phyloP scores from a whole-genome alignment of 2,888 invertebrate genomes.

The Incurvaria masculella region DNA sequence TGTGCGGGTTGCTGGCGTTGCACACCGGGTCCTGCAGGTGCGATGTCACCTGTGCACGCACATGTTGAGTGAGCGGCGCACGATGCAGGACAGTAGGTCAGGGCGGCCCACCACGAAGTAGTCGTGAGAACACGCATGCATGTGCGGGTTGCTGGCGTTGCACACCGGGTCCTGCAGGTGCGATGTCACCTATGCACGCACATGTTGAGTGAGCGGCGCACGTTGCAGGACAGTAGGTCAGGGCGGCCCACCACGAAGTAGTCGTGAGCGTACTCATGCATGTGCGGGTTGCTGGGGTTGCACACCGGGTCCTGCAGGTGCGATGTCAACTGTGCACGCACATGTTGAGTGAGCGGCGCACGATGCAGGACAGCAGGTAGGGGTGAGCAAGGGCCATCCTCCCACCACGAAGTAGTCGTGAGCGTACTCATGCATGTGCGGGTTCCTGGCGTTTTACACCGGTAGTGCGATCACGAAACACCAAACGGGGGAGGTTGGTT shows the following conservation, averaged over 20 bases:
- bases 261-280: constrained; percentile 60
- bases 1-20: constrained; percentile 54
- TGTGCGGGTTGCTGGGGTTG: constrained; percentile 54
- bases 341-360: too few relatives aligned
- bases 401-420: constrained; percentile 57
- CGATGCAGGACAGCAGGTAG: constrained; percentile 38
- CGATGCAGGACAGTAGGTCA: constrained; percentile 38
- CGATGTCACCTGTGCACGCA: constrained; percentile 28
- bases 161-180: constrained; percentile 58
- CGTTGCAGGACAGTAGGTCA: constrained; percentile 38
- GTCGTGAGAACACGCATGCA: constrained; percentile 60
- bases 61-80: too few relatives aligned
- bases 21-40: constrained; percentile 58
- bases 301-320: constrained; percentile 58
- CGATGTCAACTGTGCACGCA: constrained; percentile 28
- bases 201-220: too few relatives aligned
- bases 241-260: constrained; percentile 52
- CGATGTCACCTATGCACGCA: constrained; percentile 28
- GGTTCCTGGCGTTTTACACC: constrained; percentile 55
- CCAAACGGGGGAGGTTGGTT: too few relatives aligned
- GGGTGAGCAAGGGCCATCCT: too few relatives aligned
- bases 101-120: constrained; percentile 52
- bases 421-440: constrained; percentile 58
- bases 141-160: constrained; percentile 54
- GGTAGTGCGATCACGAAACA: too few relatives aligned